phyloP scores from a whole-genome alignment of 2,888 invertebrate species.

The Metallyticus violacea region DNA sequence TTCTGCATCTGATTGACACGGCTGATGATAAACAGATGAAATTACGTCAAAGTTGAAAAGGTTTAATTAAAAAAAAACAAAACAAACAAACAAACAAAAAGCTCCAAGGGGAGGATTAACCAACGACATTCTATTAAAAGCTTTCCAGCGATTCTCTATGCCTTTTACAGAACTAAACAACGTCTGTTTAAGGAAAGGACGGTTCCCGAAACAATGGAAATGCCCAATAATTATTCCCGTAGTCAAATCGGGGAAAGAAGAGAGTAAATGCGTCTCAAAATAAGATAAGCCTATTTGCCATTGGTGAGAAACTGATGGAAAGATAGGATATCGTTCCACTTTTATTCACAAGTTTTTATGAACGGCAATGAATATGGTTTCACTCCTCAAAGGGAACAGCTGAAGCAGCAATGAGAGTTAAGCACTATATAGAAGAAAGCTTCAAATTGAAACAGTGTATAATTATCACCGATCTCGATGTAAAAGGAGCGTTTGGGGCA shows the following conservation, averaged over 20 bases:
- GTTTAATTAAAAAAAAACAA: background rate
- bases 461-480: background rate
- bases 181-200: background rate
- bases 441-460: background rate
- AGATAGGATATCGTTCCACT: background rate
- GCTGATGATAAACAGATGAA: background rate
- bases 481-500: background rate
- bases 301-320: background rate
- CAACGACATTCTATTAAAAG: background rate
- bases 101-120: background rate
- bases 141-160: background rate
- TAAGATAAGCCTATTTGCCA: background rate
- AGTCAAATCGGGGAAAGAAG: background rate
- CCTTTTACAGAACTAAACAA: background rate
- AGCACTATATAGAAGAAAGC: background rate
- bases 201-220: background rate
- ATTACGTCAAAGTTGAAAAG: background rate
- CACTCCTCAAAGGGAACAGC: background rate
- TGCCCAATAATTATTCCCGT: background rate
- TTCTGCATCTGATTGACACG: background rate
- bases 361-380: background rate
- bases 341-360: background rate
- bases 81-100: too few relatives aligned
- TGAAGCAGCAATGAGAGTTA: background rate
- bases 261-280: background rate